phyloP scores from a whole-genome alignment of 2,797 vertebrate genomes.

The Sarcoramphus papa region DNA sequence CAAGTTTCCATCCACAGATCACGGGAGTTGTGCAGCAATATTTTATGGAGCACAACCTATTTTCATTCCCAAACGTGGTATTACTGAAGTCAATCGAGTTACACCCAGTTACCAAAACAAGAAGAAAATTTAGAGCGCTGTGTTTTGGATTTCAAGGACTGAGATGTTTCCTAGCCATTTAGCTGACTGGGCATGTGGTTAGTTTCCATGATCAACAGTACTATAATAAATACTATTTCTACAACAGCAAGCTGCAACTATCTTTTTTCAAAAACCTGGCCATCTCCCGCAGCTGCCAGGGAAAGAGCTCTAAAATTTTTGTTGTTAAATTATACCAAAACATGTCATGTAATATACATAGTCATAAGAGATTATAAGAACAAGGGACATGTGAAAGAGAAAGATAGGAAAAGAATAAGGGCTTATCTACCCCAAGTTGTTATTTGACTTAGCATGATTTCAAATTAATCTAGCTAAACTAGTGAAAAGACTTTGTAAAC shows the following conservation, averaged over 20 bases:
- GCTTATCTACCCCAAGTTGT: not conserved
- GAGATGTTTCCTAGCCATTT: not conserved
- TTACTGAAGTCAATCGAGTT: not conserved
- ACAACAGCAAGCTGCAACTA: not conserved
- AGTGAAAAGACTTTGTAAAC: conserved; percentile 12
- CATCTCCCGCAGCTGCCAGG: not conserved
- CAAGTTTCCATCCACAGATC: not conserved
- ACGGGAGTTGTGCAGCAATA: not conserved
- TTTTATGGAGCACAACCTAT: not conserved
- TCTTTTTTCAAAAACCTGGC: conserved; percentile 1
- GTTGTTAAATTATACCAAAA: not conserved
- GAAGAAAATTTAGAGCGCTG: not conserved
- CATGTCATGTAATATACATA: not conserved
- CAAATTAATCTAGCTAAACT: conserved; percentile 44
- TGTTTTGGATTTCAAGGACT: not conserved
- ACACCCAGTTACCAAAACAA: not conserved
- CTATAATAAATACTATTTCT: not conserved
- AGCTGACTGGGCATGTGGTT: not conserved
- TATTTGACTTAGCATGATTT: conserved; percentile 12
- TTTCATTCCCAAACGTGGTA: not conserved
- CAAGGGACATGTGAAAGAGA: conserved; percentile 2
- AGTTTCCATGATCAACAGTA: not conserved
- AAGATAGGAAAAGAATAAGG: not conserved
- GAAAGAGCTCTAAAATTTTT: not conserved
- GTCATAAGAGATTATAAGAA: conserved; percentile 2